A percentile compares a stretch with the other conserved stretches of the same genome.
Evolutionary conservation across 1,140 invertebrate species (phyloP).

Genomic region (Papilio aristodemus): DNA sequence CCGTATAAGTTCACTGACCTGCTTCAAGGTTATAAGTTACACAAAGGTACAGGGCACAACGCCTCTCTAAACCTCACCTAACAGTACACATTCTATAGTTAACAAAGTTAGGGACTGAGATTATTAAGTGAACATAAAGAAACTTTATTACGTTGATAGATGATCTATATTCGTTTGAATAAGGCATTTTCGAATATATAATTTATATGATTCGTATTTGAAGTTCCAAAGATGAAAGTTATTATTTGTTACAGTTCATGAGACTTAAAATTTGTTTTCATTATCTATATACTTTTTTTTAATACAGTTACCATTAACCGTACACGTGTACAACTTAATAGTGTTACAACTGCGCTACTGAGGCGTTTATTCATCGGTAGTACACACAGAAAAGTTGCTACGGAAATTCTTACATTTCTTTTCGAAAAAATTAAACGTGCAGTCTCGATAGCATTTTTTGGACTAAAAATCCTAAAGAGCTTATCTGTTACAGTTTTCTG

Average conservation of each 20-base stretch:
- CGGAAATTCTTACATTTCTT: no score
- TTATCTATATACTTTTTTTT: not conserved
- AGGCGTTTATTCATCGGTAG: no score
- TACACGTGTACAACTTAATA: no score
- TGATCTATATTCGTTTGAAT: not conserved
- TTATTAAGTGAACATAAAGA: slow-evolving; percentile 12
- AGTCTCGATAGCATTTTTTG: no score
- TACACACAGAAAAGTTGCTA: no score
- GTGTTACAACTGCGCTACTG: no score
- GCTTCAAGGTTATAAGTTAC: slow-evolving; percentile 51
- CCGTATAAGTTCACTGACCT: slow-evolving; percentile 53
- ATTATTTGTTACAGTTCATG: slow-evolving; percentile 3
- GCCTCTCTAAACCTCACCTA: slow-evolving; percentile 43
- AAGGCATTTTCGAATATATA: not conserved
- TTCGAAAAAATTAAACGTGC: no score
- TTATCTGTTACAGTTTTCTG: no score
- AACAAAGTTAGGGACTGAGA: slow-evolving; percentile 17
- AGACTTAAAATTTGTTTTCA: not conserved
- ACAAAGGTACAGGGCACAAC: slow-evolving; percentile 50
- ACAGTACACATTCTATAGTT: slow-evolving; percentile 30
- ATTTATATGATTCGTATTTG: not conserved
- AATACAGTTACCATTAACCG: no score
- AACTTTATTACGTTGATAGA: not conserved
- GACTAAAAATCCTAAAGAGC: no score
- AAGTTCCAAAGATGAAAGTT: slow-evolving; percentile 8